A percentile compares a stretch with the other conserved stretches of the same genome.
These are phyloP conservation scores for Elgaria multicarinata DNA, from an alignment of 2,113 vertebrate species.

Conservation along the genomic window DNA sequence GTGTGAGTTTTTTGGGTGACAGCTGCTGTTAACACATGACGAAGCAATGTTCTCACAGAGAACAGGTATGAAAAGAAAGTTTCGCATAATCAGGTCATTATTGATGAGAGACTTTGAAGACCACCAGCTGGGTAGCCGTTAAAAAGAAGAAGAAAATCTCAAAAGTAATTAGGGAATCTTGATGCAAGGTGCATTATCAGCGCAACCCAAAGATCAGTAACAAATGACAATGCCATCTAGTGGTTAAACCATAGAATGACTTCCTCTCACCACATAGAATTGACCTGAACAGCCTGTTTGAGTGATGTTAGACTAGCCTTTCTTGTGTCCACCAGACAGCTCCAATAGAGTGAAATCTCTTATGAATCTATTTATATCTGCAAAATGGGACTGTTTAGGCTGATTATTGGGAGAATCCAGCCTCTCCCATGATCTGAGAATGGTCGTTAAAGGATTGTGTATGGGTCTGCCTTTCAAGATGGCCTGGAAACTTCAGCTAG, in stretches of 20 bases:
- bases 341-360: too few species aligned
- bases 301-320: too few species aligned
- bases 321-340: too few species aligned
- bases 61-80: not conserved
- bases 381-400: not conserved
- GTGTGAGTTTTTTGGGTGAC: not conserved
- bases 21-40: too few species aligned
- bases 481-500: too few species aligned
- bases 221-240: conserved; percentile 14
- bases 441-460: too few species aligned
- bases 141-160: not conserved
- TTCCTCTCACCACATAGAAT: not conserved
- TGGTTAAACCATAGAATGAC: not conserved
- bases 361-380: not conserved
- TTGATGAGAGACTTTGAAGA: not conserved
- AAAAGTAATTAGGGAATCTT: not conserved
- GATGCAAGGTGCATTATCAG: not conserved
- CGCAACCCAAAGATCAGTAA: not conserved
- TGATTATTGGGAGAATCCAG: not conserved
- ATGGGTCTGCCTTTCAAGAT: too few species aligned
- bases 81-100: not conserved
- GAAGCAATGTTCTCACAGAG: not conserved
- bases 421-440: not conserved
- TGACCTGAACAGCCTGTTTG: not conserved
- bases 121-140: not conserved